Evolutionary conservation across 2,797 vertebrate species (phyloP), one percentile per base, ranked within the genome.

Genomic region (Xyrichtys novacula): DNA sequence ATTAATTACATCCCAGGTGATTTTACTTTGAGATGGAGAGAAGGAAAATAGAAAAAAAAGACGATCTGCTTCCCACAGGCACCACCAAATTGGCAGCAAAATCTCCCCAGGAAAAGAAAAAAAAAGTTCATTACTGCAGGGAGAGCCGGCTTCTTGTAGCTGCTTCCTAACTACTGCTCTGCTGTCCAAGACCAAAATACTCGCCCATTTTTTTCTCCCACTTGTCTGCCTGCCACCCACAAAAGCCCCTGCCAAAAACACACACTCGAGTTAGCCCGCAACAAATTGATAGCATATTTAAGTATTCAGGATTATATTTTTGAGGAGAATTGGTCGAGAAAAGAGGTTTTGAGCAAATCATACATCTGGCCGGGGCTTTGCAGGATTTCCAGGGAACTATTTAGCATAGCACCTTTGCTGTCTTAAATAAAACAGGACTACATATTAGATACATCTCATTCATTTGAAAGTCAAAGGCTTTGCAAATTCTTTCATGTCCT

Each of bases 1-100:
- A 95, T 94, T 93, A 94, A 95, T 94, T 88, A 87, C 85, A 91
- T 94, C 94, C 93, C 93, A 93, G 87, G 90, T 94, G 94, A 94
- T 91, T 93, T 91, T 81, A 92, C 77, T 92, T 93, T 88, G 80
- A 88, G 86, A 92, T 84, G 66, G 84, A 89, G 69, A 64, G 71
- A 83, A 76, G 75, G 61, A 87, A 91, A 91, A 88, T 87, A 86
- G 76, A 83, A 78, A 66, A 85, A 63, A 46, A 43, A 46, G 22
- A 44, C 20, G 42, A 44, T 3, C 43, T 68, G 50, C 42, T 80
- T 89, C 89, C 92, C 88, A 85, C 52, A 86, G 91, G 91, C 89
- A 76, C 61, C 74, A 82, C 81, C 84, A 90, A 85, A 92, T 90
- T 93, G 91, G 89, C 91, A 91, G 82, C 83, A 81, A 83, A 86